Evolutionary conservation across 2,888 invertebrate genomes (phyloP).

Genomic region (Callyntrura guangdongensis): DNA sequence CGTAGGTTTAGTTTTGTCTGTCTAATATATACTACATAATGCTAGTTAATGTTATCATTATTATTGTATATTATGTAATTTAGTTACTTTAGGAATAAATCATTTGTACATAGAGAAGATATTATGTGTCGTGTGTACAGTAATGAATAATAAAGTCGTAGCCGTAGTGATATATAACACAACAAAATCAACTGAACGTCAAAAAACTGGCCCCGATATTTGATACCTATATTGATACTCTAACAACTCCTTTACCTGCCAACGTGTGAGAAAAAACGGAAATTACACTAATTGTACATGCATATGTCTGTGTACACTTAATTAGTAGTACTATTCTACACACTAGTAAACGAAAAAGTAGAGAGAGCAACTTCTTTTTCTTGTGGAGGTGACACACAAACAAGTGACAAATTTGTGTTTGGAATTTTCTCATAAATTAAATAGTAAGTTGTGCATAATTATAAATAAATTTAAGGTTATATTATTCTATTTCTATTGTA

Average conservation of each 20-base stretch:
- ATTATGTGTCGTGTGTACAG: neutral
- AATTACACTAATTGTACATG: constrained; percentile 57
- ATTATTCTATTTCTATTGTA: neutral
- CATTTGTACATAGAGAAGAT: constrained; percentile 60
- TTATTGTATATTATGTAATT: constrained; percentile 7
- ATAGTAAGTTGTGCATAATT: constrained; percentile 10
- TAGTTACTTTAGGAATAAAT: neutral
- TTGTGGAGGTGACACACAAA: constrained; percentile 26
- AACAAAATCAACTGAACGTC: constrained; percentile 46
- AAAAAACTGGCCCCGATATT: constrained; percentile 71
- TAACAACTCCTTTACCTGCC: constrained; percentile 68
- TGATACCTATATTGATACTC: constrained; percentile 79
- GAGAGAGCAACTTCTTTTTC: constrained; percentile 3
- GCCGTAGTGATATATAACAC: constrained; percentile 33
- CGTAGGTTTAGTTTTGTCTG: constrained; percentile 31
- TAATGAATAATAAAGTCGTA: constrained; percentile 24
- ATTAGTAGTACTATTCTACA: neutral
- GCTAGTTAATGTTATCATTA: constrained; percentile 24
- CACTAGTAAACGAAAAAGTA: neutral
- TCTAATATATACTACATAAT: constrained; percentile 1
- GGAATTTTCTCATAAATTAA: neutral
- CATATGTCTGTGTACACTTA: neutral
- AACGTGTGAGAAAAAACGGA: constrained; percentile 61
- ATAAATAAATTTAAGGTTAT: neutral
- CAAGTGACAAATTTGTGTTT: constrained; percentile 55